Percentiles rank a stretch among this genome's conserved stretches.
These are phyloP conservation scores for Drosophila fulvimacula DNA, from an alignment of 2,888 invertebrate genomes.

Conservation along the genomic window DNA sequence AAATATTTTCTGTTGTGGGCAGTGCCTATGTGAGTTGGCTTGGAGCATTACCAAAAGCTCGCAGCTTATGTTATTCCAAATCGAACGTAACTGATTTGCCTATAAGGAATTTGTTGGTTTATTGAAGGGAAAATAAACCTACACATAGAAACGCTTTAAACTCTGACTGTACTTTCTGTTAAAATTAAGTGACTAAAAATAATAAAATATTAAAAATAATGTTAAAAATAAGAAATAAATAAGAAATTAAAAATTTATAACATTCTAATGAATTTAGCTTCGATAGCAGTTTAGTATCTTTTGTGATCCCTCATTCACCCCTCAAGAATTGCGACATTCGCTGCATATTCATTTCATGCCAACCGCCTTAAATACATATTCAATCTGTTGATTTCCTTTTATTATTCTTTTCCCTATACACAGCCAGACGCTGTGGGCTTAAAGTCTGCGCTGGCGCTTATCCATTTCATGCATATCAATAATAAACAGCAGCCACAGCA, in stretches of 20 bases:
- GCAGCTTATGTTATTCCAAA: background rate
- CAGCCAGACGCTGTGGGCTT: conserved; percentile 35
- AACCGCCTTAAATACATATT: background rate
- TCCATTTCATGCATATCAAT: conserved; percentile 57
- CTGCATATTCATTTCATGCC: background rate
- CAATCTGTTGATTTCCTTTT: background rate
- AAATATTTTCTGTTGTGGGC: background rate
- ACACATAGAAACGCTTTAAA: too few relatives aligned
- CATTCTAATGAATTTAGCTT: too few relatives aligned
- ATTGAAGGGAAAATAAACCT: too few relatives aligned
- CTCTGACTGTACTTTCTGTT: too few relatives aligned
- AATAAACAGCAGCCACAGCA: conserved; percentile 56
- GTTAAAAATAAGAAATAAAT: too few relatives aligned
- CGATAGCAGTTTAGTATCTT: background rate
- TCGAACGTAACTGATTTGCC: too few relatives aligned
- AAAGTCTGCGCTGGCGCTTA: conserved; percentile 47
- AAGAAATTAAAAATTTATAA: too few relatives aligned
- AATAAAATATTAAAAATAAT: too few relatives aligned
- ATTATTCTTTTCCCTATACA: conserved; percentile 3
- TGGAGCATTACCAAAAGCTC: background rate
- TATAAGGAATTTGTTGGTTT: too few relatives aligned
- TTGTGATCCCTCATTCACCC: background rate
- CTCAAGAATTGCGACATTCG: background rate
- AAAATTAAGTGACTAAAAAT: too few relatives aligned
- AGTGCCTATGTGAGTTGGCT: background rate